Evolutionary conservation across 2,888 invertebrate species (phyloP).

Genomic region (Acronicta psi): DNA sequence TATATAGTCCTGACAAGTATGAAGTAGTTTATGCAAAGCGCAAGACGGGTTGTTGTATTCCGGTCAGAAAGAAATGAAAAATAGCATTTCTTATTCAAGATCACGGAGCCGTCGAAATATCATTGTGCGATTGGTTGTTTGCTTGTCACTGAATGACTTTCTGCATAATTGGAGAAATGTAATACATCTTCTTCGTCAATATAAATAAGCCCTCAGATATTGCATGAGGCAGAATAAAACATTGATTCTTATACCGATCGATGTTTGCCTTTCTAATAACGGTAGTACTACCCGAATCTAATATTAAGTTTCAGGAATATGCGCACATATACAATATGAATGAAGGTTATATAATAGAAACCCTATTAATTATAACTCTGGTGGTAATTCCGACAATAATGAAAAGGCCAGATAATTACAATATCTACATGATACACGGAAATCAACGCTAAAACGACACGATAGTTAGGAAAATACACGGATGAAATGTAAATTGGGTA

Average conservation of each 20-base stretch:
- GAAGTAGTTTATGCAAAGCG: conserved; percentile 46
- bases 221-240: conserved; percentile 54
- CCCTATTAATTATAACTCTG: neutral
- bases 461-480: conserved; percentile 60
- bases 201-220: conserved; percentile 50
- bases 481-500: conserved; percentile 76
- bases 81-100: conserved; percentile 56
- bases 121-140: conserved; percentile 39
- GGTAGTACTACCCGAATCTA: conserved; percentile 5
- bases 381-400: conserved; percentile 19
- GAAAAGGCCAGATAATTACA: conserved; percentile 21
- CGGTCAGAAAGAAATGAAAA: conserved; percentile 44
- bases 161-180: conserved; percentile 58
- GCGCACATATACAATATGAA: neutral
- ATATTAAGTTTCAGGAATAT: conserved; percentile 13
- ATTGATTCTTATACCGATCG: conserved; percentile 54
- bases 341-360: conserved; percentile 11
- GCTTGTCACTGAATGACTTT: conserved; percentile 39
- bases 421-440: conserved; percentile 21
- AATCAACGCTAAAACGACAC: conserved; percentile 56
- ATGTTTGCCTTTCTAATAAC: conserved; percentile 47
- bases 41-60: conserved; percentile 42
- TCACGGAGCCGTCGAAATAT: conserved; percentile 56
- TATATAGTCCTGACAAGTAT: conserved; percentile 47
- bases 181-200: conserved; percentile 59